Evolutionary conservation across 2,113 vertebrate genomes (phyloP).

Genomic region (Poecile atricapillus): DNA sequence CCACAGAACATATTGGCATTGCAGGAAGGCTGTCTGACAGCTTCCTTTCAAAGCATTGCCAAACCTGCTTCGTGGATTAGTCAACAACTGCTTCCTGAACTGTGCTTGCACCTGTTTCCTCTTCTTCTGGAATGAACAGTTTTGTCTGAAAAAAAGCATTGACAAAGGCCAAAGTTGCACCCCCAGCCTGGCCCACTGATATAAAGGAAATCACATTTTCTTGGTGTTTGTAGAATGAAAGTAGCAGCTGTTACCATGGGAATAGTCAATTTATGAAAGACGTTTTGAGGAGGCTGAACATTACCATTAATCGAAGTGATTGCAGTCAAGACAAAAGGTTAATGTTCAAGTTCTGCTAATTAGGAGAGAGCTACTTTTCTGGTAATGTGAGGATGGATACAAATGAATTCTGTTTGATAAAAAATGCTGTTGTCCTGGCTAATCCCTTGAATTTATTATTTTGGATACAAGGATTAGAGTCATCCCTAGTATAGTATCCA

Average conservation of each 20-base stretch:
- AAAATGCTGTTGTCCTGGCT: background rate
- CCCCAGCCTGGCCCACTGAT: background rate
- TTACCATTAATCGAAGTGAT: constrained; percentile 16
- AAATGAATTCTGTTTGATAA: constrained; percentile 15
- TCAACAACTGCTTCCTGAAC: background rate
- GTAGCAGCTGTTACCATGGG: constrained; percentile 49
- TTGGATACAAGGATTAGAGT: background rate
- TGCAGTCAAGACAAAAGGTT: constrained; percentile 52
- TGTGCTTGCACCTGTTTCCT: constrained; percentile 32
- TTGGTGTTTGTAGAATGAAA: background rate
- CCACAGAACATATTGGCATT: background rate
- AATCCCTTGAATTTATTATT: constrained; percentile 1
- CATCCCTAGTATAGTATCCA: background rate
- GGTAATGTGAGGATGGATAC: background rate
- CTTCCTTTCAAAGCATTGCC: background rate
- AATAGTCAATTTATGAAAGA: constrained; percentile 43
- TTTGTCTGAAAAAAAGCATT: constrained; percentile 15
- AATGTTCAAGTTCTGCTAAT: constrained; percentile 41
- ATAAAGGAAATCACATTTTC: constrained; percentile 18
- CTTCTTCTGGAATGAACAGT: constrained; percentile 21
- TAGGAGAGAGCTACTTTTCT: background rate
- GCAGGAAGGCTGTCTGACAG: background rate
- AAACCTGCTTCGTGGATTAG: background rate
- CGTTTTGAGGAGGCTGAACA: constrained; percentile 27
- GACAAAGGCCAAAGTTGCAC: background rate